Base-by-base conservation (phyloP, 2,888 invertebrate genomes). In the Loripinus fragilis region DNA sequence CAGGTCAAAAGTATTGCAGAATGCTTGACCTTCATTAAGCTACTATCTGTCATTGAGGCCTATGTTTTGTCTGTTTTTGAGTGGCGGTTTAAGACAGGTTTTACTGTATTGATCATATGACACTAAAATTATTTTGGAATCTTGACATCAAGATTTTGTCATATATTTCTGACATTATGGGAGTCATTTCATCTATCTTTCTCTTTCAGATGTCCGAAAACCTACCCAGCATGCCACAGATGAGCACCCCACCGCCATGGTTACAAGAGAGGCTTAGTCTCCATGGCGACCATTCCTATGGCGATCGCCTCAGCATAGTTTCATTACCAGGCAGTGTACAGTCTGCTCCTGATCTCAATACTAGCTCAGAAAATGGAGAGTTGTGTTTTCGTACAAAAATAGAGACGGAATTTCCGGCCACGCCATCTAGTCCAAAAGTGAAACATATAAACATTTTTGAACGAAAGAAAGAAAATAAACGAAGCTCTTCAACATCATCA, bases 371-470 rank as follows among this genome's bases (percentile, higher is more conserved):
- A 23, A 60, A 28, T 28, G 72, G 50, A 35, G 84, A 64, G 74
- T 84, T 67, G 78, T 80, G 64, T 25, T 86, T 65, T 74, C 71
- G 84, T 35, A 87, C 88, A 25, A 87, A 89, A 78, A 90, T 91
- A 67, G 90, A 91, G 75, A 91, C 92, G 30, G 92, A 92, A 72
- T 92, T 92, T 78, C 91, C 92, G 1, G 91, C 90, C 8, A 89
- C 88, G 7, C 91, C 90, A 73, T 86, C 90, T 35, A 92, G 91
- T 85, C 92, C 92, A 0, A 91, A 90, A 77, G 83, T 90, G 52
- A 91, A 89, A 72, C 90, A 87, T 78, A 83, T 91, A 23, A 85
- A 76, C 65, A 81, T 90, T 28, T 55, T 78, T 30, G 88, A 90
- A 52, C 71, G 87, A 55, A 85, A 77, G 23, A 73, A 41, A 48